Conservation (phyloP, 2,113 vertebrate species). For the Corynorhinus townsendii region DNA sequence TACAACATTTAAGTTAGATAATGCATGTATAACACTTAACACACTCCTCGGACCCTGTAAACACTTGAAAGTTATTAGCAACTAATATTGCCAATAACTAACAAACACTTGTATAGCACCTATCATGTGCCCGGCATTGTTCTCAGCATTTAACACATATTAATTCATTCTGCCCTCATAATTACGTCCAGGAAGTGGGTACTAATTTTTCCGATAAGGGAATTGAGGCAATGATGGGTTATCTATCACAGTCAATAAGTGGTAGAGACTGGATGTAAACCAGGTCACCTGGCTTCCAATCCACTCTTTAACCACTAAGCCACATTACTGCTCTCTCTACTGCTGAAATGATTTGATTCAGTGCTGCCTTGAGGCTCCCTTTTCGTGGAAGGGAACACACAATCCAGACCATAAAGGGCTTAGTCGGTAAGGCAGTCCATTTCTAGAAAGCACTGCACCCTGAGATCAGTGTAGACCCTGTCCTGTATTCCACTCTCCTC, state of each 20-base stretch:
- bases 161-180: background rate
- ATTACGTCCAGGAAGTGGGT: background rate
- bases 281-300: background rate
- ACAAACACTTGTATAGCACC: background rate
- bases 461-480: too few relatives aligned
- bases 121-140: background rate
- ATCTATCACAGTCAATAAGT: background rate
- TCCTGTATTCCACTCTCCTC: background rate
- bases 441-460: background rate
- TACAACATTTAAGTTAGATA: background rate
- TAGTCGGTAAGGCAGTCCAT: background rate
- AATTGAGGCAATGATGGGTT: background rate
- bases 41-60: background rate
- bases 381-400: background rate
- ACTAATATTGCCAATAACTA: background rate
- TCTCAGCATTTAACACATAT: background rate
- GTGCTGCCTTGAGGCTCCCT: background rate
- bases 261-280: background rate
- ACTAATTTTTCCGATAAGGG: background rate
- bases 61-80: background rate
- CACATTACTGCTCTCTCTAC: accelerated
- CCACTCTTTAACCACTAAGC: background rate
- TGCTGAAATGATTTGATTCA: background rate
- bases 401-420: background rate
- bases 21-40: background rate